phyloP scores from a whole-genome alignment of 1,140 invertebrate species.

The Ceratosolen fusciceps region DNA sequence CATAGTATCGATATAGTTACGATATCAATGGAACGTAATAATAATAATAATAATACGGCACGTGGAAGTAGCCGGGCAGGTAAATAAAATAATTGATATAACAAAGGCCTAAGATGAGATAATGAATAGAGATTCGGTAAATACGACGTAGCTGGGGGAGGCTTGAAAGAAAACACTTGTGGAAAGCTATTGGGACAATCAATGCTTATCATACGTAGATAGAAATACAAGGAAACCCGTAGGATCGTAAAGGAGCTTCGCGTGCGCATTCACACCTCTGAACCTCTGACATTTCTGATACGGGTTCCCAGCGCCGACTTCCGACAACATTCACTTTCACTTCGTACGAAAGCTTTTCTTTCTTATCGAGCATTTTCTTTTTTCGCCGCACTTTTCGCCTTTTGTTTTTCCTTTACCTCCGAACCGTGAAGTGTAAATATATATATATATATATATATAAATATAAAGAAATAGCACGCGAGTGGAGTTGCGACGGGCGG shows the following conservation, averaged over 20 bases:
- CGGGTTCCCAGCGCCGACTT: neutral
- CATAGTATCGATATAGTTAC: too few species aligned
- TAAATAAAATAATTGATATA: too few species aligned
- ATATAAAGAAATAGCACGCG: too few species aligned
- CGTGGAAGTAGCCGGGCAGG: too few species aligned
- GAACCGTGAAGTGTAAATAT: neutral
- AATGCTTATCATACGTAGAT: neutral
- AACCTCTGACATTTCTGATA: neutral
- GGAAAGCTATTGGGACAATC: neutral
- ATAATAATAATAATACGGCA: too few species aligned
- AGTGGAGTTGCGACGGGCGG: too few species aligned
- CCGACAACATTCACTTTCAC: neutral
- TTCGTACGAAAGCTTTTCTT: conserved; percentile 3
- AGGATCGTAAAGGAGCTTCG: neutral
- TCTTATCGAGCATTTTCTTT: conserved; percentile 1
- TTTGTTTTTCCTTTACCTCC: neutral
- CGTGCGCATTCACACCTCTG: neutral
- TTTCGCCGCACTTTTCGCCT: neutral
- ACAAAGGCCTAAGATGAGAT: neutral
- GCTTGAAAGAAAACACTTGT: neutral
- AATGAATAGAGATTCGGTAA: neutral
- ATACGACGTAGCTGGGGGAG: neutral
- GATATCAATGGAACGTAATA: too few species aligned
- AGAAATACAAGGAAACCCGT: neutral
- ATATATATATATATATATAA: too few species aligned